Evolutionary conservation across 2,113 vertebrate genomes (phyloP).

Genomic region (Porphyrio hochstetteri): DNA sequence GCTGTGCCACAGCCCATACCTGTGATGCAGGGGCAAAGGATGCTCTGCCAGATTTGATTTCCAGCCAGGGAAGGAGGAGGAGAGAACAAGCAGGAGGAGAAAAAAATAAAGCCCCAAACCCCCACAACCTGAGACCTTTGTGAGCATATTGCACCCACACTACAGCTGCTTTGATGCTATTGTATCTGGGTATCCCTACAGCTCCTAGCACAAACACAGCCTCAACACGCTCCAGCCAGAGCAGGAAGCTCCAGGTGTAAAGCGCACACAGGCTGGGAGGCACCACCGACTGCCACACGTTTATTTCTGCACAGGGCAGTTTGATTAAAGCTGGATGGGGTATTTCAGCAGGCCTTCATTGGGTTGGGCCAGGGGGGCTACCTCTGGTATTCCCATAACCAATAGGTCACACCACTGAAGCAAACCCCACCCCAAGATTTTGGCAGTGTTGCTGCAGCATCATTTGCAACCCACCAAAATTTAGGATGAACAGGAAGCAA

Average conservation of each 20-base stretch:
- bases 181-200: not conserved
- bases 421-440: not conserved
- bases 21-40: rapidly evolving
- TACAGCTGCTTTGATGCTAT: not conserved
- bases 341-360: rapidly evolving
- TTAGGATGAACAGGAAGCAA: not conserved
- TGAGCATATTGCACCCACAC: not conserved
- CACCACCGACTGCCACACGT: no score
- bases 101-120: not conserved
- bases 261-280: not conserved
- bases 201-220: not conserved
- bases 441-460: not conserved
- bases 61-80: not conserved
- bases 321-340: not conserved
- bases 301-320: rapidly evolving
- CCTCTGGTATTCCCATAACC: not conserved
- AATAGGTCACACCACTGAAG: not conserved
- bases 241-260: not conserved
- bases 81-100: not conserved
- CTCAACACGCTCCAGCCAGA: rapidly evolving
- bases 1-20: not conserved
- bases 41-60: not conserved
- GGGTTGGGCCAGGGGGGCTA: no score
- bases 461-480: not conserved
- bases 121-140: not conserved